These are phyloP conservation scores for Tetrax tetrax DNA, from an alignment of 2,113 vertebrate genomes.

Conservation along the genomic window DNA sequence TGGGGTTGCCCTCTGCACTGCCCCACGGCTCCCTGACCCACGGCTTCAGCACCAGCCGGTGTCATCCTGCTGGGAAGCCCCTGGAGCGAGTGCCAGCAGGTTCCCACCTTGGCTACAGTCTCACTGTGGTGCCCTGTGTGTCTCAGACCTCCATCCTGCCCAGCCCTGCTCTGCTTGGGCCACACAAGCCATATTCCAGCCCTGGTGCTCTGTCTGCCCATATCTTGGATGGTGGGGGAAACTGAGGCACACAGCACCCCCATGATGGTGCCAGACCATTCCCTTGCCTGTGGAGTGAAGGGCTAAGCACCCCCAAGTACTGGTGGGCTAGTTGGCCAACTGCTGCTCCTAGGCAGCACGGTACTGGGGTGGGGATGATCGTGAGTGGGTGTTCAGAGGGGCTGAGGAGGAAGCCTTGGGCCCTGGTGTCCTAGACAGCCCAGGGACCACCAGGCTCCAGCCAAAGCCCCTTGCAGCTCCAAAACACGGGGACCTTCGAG, in stretches of 20 bases:
- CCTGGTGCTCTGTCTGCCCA: not conserved
- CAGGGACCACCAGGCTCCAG: not conserved
- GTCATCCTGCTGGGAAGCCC: not conserved
- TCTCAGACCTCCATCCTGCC: not conserved
- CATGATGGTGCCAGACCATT: no score
- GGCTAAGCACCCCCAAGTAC: not conserved
- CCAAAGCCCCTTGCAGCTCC: not conserved
- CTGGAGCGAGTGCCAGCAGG: not conserved
- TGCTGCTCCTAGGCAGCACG: not conserved
- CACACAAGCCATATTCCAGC: not conserved
- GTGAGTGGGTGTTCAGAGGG: accelerated
- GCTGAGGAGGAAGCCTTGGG: not conserved
- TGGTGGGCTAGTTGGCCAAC: not conserved
- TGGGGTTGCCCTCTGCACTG: not conserved
- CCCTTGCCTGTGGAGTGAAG: not conserved
- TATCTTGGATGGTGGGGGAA: not conserved
- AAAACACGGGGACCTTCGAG: not conserved
- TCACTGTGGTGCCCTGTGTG: not conserved
- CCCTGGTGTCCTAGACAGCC: not conserved
- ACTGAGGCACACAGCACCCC: not conserved
- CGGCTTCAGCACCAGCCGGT: accelerated
- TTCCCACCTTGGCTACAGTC: not conserved
- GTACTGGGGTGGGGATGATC: no score
- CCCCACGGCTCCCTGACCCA: not conserved
- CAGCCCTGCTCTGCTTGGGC: not conserved